Conservation (phyloP, 2,113 vertebrate species). For the Amblyornis subalaris region DNA sequence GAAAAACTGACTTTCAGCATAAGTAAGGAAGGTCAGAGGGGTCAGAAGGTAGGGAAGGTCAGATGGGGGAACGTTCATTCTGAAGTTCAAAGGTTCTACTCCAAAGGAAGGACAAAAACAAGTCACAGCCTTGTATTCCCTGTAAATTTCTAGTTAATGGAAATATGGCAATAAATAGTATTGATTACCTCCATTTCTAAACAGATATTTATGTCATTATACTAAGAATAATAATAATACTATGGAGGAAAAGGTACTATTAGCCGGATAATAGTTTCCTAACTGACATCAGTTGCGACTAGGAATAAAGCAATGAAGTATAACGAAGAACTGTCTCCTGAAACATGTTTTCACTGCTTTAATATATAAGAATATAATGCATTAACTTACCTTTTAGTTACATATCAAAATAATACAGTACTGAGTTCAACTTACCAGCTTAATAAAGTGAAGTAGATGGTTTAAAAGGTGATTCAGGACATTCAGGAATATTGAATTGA, state of each 20-base stretch:
- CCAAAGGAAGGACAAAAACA: background rate
- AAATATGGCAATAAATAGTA: slow-evolving; percentile 23
- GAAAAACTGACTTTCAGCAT: background rate
- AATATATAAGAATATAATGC: slow-evolving; percentile 15
- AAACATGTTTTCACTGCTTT: slow-evolving; percentile 16
- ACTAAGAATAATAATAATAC: background rate
- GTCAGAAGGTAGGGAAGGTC: background rate
- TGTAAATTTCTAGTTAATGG: background rate
- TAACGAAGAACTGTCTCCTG: background rate
- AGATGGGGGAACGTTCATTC: background rate
- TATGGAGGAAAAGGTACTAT: background rate
- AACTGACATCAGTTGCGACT: slow-evolving; percentile 9
- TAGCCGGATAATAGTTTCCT: background rate
- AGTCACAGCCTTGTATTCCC: background rate
- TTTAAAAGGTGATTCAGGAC: slow-evolving; percentile 23
- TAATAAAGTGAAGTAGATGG: slow-evolving; percentile 25
- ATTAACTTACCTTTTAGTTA: background rate
- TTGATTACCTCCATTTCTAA: background rate
- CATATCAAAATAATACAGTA: slow-evolving; percentile 11
- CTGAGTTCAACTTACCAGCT: slow-evolving; percentile 13
- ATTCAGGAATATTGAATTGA: slow-evolving; percentile 14
- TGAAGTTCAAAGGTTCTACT: background rate
- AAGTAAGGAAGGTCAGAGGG: background rate
- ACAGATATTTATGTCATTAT: slow-evolving; percentile 21
- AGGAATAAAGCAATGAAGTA: background rate